These are phyloP conservation scores for Corvus moneduloides DNA, from an alignment of 2,113 vertebrate species.

Conservation along the genomic window DNA sequence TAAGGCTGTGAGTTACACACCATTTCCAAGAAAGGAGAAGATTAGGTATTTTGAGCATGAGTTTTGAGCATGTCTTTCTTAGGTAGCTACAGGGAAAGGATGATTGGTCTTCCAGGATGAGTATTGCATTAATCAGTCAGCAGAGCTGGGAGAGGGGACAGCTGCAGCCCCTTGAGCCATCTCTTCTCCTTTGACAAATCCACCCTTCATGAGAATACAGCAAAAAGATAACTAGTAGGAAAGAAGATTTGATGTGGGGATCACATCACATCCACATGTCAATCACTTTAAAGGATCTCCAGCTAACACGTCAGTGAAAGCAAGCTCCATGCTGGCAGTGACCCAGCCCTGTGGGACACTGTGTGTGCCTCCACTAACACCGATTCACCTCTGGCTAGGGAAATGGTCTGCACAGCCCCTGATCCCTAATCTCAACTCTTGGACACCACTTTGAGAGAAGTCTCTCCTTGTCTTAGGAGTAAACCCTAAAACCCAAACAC, in stretches of 20 bases:
- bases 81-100: not conserved
- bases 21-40: conserved; percentile 29
- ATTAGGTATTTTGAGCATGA: not conserved
- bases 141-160: not conserved
- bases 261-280: not conserved
- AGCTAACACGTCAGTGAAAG: not conserved
- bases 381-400: not conserved
- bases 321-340: not conserved
- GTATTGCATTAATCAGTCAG: not conserved
- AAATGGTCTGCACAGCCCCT: not conserved
- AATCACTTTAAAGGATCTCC: not conserved
- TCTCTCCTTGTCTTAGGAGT: not conserved
- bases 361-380: not conserved
- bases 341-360: not conserved
- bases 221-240: not conserved
- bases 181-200: not conserved
- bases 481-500: not conserved
- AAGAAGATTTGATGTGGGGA: not conserved
- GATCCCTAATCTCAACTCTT: not conserved
- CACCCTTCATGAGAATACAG: not conserved
- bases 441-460: not conserved
- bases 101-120: not conserved
- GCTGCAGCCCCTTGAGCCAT: not conserved
- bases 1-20: not conserved
- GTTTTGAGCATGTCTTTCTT: not conserved